These are phyloP conservation scores for Craseonycteris thonglongyai DNA, from an alignment of 2,113 vertebrate genomes.

Conservation along the genomic window DNA sequence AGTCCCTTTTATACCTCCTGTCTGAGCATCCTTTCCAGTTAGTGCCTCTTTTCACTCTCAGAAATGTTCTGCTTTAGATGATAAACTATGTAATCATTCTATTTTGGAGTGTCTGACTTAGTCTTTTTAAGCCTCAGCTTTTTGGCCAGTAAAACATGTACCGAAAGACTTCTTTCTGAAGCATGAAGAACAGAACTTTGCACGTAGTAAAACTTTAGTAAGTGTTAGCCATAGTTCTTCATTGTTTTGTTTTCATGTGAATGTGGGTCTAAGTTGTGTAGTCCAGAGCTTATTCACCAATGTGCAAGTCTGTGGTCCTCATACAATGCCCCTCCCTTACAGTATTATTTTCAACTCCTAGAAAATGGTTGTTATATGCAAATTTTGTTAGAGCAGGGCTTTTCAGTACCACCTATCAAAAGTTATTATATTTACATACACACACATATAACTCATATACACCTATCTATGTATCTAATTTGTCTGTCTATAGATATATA, in stretches of 20 bases:
- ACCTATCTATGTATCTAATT: neutral
- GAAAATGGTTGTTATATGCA: neutral
- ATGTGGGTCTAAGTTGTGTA: neutral
- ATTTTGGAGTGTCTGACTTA: neutral
- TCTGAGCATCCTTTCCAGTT: neutral
- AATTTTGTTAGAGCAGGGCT: neutral
- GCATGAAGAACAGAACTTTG: neutral
- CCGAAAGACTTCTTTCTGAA: neutral
- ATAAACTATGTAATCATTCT: neutral
- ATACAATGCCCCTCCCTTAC: neutral
- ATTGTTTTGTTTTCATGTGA: neutral
- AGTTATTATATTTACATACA: neutral
- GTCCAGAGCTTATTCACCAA: neutral
- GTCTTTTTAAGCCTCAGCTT: neutral
- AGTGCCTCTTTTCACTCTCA: neutral
- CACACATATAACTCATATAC: neutral
- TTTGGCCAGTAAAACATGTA: neutral
- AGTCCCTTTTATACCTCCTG: neutral
- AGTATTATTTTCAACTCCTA: neutral
- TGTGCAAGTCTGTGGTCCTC: neutral
- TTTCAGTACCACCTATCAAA: neutral
- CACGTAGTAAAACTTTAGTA: neutral
- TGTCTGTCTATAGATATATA: neutral
- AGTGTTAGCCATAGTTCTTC: neutral
- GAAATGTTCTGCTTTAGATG: neutral